These are phyloP conservation scores for Lophochroa leadbeateri DNA, from an alignment of 2,113 vertebrate genomes.

Conservation along the genomic window DNA sequence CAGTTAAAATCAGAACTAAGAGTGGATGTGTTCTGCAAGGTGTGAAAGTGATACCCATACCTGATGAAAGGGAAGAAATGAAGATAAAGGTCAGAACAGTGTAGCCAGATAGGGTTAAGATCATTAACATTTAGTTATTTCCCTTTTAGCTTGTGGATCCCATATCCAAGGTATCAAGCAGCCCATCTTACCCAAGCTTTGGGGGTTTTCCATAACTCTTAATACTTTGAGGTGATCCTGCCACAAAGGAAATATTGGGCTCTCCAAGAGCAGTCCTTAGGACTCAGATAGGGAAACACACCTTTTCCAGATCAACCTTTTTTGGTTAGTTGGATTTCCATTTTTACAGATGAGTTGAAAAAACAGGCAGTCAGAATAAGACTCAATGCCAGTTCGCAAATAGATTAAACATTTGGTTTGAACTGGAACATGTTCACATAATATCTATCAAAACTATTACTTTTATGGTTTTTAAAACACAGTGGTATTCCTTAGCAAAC, in stretches of 20 bases:
- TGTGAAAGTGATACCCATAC: background rate
- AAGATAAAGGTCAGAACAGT: background rate
- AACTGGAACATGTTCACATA: rapidly evolving
- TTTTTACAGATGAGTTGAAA: background rate
- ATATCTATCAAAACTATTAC: background rate
- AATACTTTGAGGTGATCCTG: too few relatives aligned
- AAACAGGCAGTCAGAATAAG: background rate
- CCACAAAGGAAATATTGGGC: background rate
- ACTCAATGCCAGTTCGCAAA: too few relatives aligned
- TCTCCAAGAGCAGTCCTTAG: background rate
- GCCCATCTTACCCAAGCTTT: background rate
- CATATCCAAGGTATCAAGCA: background rate
- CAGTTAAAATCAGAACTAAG: background rate
- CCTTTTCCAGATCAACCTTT: background rate
- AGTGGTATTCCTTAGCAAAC: background rate
- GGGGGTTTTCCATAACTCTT: background rate
- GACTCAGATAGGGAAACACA: background rate
- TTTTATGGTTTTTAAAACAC: background rate
- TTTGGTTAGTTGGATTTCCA: background rate
- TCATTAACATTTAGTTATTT: background rate
- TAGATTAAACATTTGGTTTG: background rate
- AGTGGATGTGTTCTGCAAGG: background rate
- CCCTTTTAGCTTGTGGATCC: background rate
- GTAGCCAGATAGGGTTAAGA: background rate
- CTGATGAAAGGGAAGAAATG: conserved; percentile 21